A percentile compares a stretch with the other conserved stretches of the same genome.
Conservation (phyloP, 2,888 invertebrate species). For the Aleiodes leptofemur region DNA sequence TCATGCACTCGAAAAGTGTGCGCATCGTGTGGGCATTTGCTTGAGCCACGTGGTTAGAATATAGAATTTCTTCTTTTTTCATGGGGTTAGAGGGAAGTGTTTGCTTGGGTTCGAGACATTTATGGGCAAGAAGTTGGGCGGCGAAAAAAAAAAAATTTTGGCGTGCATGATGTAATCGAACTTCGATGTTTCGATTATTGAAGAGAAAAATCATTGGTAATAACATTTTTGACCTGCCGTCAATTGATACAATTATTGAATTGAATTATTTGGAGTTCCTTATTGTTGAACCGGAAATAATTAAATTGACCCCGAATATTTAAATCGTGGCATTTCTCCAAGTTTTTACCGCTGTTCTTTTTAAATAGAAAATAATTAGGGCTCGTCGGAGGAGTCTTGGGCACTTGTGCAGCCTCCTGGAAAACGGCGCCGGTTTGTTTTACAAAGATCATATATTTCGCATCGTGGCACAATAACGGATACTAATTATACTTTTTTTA, state of each 20-base stretch:
- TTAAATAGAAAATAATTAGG: too few species aligned
- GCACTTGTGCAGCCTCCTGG: too few species aligned
- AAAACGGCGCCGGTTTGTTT: too few species aligned
- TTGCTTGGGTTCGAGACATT: conserved; percentile 52
- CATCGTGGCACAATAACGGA: conserved; percentile 3
- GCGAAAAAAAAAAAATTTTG: conserved; percentile 40
- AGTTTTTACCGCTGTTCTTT: too few species aligned
- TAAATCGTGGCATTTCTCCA: neutral
- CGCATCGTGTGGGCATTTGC: conserved; percentile 9
- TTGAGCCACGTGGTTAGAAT: conserved; percentile 49
- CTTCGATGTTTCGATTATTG: too few species aligned
- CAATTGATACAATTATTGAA: conserved; percentile 1
- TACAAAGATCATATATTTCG: too few species aligned
- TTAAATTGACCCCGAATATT: conserved; percentile 14
- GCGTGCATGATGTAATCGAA: conserved; percentile 55
- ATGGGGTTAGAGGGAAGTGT: neutral
- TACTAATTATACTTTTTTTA: conserved; percentile 7
- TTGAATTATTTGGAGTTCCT: neutral
- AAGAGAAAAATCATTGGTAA: too few species aligned
- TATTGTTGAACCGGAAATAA: neutral
- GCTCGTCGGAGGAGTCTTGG: too few species aligned
- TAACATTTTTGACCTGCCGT: too few species aligned
- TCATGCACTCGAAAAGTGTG: conserved; percentile 38
- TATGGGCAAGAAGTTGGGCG: conserved; percentile 54
- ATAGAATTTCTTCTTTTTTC: neutral